Evolutionary conservation across 1,140 invertebrate species (phyloP), one percentile per base, ranked within the genome.

Genomic region (Cyclargus thomasi): DNA sequence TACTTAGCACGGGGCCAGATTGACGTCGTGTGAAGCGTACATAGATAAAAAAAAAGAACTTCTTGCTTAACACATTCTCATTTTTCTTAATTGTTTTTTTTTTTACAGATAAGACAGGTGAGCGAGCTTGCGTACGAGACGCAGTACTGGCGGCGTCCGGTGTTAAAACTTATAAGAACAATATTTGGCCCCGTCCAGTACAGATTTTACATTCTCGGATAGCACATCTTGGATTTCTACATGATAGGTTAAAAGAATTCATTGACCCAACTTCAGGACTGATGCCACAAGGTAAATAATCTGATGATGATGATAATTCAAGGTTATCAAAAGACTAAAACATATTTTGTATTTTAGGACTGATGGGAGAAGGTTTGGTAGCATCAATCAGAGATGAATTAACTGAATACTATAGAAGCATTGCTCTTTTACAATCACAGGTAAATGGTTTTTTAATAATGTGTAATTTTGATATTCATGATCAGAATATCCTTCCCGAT

Each of bases 401-500:
- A 0, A 95, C 94, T 2, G 95, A 96, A 75, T 99, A 97, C 84
- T 98, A 97, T 88, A 92, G 96, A 67, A 94, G 97, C 65, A 93
- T 99, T 68, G 96, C 97, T 0, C 89, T 96, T n/a, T 88, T 99
- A 18, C 96, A 98, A 85, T 95, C 96, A 71, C 92, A 96, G 92
- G 94, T 97, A 81, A 82, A 74, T 74, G 65, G 17, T 4, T 63
- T 70, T 17, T 70, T 17, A 63, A 16, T 39, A 66, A 63, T 64
- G 18, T 63, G 10, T n/a, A 35, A 36, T 17, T 53, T 18, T 36
- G 16, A 36, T 7, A 53, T 29, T 29, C n/a, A n/a, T n/a, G n/a
- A n/a, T n/a, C n/a, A n/a, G n/a, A n/a, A n/a, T n/a, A n/a, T n/a
- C n/a, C n/a, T n/a, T n/a, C n/a, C n/a, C n/a, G n/a, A n/a, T n/a